These are phyloP conservation scores for Podabrus alpinus DNA, from an alignment of 2,888 invertebrate species.

Conservation along the genomic window DNA sequence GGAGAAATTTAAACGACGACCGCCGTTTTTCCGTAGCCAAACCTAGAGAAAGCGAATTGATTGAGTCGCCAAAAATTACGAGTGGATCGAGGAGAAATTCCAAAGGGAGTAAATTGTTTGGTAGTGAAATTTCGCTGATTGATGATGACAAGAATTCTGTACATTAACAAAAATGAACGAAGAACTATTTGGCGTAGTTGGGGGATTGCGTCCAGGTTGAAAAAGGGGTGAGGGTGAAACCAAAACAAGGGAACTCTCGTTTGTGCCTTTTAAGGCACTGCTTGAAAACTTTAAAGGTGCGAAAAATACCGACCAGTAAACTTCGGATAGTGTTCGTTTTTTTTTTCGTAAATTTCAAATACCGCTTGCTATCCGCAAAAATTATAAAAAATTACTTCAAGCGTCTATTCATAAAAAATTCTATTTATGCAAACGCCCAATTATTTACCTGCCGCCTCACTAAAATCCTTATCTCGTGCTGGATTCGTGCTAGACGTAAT, in stretches of 20 bases:
- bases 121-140: neutral
- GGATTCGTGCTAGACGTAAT: no score
- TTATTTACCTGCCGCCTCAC: no score
- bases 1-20: neutral
- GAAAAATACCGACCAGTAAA: no score
- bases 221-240: neutral
- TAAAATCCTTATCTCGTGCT: no score
- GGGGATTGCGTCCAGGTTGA: neutral
- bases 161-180: neutral
- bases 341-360: no score
- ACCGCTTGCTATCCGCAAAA: no score
- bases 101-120: neutral
- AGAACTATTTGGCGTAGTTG: neutral
- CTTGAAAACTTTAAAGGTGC: no score
- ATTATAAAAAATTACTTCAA: no score
- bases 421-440: no score
- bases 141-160: neutral
- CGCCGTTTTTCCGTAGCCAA: slow-evolving; percentile 22
- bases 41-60: neutral
- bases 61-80: neutral
- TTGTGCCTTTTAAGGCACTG: no score
- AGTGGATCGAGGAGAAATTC: neutral
- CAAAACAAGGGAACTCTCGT: neutral
- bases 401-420: no score
- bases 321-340: no score